Evolutionary conservation across 2,888 invertebrate genomes (phyloP).

Genomic region (Apamea sordens): DNA sequence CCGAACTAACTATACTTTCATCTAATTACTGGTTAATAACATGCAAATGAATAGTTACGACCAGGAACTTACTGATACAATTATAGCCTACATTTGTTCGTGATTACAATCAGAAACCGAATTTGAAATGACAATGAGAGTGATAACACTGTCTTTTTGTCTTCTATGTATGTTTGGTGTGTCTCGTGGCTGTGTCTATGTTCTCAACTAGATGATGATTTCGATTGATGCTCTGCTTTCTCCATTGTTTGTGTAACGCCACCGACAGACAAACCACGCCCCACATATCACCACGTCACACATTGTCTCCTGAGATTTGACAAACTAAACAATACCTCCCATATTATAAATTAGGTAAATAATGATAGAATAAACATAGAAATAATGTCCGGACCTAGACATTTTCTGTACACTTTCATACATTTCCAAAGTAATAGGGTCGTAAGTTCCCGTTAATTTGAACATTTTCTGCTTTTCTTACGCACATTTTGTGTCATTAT

Average conservation of each 20-base stretch:
- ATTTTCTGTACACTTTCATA: slow-evolving; percentile 25
- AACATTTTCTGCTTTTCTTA: slow-evolving; percentile 28
- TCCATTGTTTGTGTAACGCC: slow-evolving; percentile 72
- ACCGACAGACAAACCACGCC: slow-evolving; percentile 59
- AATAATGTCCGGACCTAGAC: not conserved
- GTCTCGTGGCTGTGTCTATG: slow-evolving; percentile 40
- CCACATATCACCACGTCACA: slow-evolving; percentile 56
- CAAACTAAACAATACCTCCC: slow-evolving; percentile 27
- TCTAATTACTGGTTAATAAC: slow-evolving; percentile 42
- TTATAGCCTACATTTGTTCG: slow-evolving; percentile 34
- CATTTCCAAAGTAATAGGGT: slow-evolving; percentile 18
- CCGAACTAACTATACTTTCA: slow-evolving; percentile 20
- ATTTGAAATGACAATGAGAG: slow-evolving; percentile 45
- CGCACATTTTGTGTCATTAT: slow-evolving; percentile 34
- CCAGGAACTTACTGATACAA: slow-evolving; percentile 37
- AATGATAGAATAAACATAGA: slow-evolving; percentile 6
- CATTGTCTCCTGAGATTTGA: slow-evolving; percentile 57
- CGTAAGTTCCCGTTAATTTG: slow-evolving; percentile 32
- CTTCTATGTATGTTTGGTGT: slow-evolving; percentile 53
- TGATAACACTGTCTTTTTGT: slow-evolving; percentile 41
- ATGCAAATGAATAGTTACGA: slow-evolving; percentile 21
- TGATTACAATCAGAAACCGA: slow-evolving; percentile 44
- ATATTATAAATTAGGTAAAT: slow-evolving; percentile 25
- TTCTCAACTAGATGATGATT: slow-evolving; percentile 67
- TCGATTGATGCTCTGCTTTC: slow-evolving; percentile 73